phyloP scores from a whole-genome alignment of 2,113 vertebrate genomes.

The Epinephelus fuscoguttatus region DNA sequence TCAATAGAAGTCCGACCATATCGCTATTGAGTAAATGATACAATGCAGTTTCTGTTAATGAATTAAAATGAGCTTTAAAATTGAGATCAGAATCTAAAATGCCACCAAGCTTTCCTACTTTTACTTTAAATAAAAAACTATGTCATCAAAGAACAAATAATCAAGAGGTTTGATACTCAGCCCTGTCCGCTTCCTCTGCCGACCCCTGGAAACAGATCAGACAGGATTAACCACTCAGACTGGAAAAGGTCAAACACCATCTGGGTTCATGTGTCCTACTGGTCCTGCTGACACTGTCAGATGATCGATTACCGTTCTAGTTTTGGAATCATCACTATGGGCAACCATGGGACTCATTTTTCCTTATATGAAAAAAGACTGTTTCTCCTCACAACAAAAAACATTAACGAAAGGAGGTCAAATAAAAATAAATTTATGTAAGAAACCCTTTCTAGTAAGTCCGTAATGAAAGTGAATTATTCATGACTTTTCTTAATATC shows the following conservation, averaged over 20 bases:
- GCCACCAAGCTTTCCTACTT: too few relatives aligned
- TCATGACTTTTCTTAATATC: background rate
- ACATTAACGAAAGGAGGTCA: background rate
- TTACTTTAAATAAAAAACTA: background rate
- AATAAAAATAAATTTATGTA: background rate
- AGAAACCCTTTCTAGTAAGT: background rate
- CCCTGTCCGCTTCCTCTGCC: too few relatives aligned
- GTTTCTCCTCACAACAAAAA: background rate
- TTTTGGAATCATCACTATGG: background rate
- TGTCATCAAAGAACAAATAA: background rate
- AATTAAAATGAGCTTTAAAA: too few relatives aligned
- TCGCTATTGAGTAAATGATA: too few relatives aligned
- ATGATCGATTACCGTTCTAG: background rate
- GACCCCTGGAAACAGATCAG: slow-evolving; percentile 8
- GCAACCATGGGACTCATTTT: background rate
- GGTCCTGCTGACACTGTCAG: slow-evolving; percentile 13
- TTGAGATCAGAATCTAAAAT: too few relatives aligned
- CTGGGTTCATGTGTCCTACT: slow-evolving; percentile 13
- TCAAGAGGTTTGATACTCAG: background rate
- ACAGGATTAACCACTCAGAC: slow-evolving; percentile 26
- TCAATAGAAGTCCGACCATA: too few relatives aligned
- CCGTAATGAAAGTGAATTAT: background rate
- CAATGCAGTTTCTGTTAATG: too few relatives aligned
- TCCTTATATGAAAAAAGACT: background rate
- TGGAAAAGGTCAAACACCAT: slow-evolving; percentile 18